Base-by-base conservation (phyloP, 1,140 invertebrate species). In the Lucilia cuprina region DNA sequence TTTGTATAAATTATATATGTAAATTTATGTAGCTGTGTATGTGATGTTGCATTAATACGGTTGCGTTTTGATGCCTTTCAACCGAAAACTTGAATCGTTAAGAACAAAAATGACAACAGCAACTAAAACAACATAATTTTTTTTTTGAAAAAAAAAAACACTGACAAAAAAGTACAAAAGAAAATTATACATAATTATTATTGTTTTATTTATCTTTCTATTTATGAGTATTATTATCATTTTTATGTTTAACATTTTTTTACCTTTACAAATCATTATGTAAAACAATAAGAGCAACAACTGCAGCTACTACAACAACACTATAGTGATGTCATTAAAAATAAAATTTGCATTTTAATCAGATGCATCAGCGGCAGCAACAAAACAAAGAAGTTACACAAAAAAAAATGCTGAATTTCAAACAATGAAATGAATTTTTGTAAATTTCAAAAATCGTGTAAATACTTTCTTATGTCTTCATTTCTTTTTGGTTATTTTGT, bases 41-140 rank as follows among this genome's bases (percentile, higher is more conserved):
- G 65, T 21, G 65, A 70, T 70, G 65, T 70, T 70, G 65, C 65
- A 70, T 70, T 21, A 70, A 70, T 70, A 21, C 65, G 21, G 65
- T 70, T 70, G 65, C 65, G 65, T 19, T 70, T 70, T 70, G 65
- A 70, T 70, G 65, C 65, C 65, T 70, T 5, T 70, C n/a, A 70
- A 70, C 65, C 65, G 65, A 70, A 70, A 70, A 60, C 2, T 4
- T 17, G 14, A 21, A 25, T 70, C 25, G 65, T 70, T 70, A 70
- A 70, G 65, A 70, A 70, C 25, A n/a, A 25, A 21, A 70, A 70
- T 70, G 65, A 70, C 21, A 21, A 70, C 65, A 70, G 12, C 65
- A 70, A 70, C 65, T 19, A 19, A 21, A 70, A 7, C 55, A 60
- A 60, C 19, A 70, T 70, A 17, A 70, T 70, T 25, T 7, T 70